phyloP scores from a whole-genome alignment of 1,140 invertebrate genomes.

The Radopholus similis region DNA sequence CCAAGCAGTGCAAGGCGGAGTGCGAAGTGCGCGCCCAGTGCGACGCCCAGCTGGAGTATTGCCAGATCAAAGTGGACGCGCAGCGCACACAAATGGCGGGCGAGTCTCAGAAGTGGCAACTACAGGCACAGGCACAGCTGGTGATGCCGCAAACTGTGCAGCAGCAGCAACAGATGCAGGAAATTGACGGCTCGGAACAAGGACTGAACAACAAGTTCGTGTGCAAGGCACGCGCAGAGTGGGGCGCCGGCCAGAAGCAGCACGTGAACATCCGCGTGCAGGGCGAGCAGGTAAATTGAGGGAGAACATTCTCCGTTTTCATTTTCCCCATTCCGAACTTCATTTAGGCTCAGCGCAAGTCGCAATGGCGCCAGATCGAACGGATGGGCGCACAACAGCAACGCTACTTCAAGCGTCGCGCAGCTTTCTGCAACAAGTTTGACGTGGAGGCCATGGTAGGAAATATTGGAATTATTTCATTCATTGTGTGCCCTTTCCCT shows the following conservation, averaged over 20 bases:
- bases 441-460: slow-evolving; percentile 21
- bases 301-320: neutral
- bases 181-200: neutral
- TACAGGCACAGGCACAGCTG: slow-evolving; percentile 27
- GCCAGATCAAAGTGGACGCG: slow-evolving; percentile 7
- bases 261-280: slow-evolving; percentile 26
- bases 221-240: slow-evolving; percentile 7
- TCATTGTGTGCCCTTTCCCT: neutral
- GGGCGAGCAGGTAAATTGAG: slow-evolving; percentile 13
- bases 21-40: slow-evolving; percentile 12
- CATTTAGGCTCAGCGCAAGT: neutral
- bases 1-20: slow-evolving; percentile 7
- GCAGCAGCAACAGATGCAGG: slow-evolving; percentile 15
- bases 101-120: slow-evolving; percentile 24
- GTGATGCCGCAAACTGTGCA: slow-evolving; percentile 26
- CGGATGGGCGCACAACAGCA: slow-evolving; percentile 3
- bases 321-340: neutral
- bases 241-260: slow-evolving; percentile 26
- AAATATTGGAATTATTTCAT: neutral
- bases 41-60: slow-evolving; percentile 6
- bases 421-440: slow-evolving; percentile 39
- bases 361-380: no score
- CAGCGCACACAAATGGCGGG: slow-evolving; percentile 9
- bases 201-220: slow-evolving; percentile 10
- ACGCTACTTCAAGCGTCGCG: slow-evolving; percentile 18